These are phyloP conservation scores for Andrena trimmerana DNA, from an alignment of 2,888 invertebrate species.

Conservation along the genomic window DNA sequence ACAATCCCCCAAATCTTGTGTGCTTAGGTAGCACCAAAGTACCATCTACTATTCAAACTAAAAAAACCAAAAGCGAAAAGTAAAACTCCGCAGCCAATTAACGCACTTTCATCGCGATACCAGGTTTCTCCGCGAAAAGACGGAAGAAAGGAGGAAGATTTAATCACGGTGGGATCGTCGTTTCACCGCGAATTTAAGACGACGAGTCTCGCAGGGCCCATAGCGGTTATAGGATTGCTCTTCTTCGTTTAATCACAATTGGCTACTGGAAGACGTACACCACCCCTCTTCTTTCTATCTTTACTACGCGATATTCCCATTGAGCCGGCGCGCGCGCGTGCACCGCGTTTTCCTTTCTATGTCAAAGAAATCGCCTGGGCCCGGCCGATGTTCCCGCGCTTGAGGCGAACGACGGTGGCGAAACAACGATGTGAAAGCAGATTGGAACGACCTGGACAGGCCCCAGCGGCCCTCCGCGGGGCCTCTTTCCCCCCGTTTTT, in stretches of 20 bases:
- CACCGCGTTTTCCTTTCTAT: slow-evolving; percentile 80
- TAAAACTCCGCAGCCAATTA: slow-evolving; percentile 11
- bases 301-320: slow-evolving; percentile 40
- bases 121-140: slow-evolving; percentile 15
- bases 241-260: slow-evolving; percentile 14
- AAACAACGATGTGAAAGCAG: slow-evolving; percentile 83
- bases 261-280: not conserved
- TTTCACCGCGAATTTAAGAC: slow-evolving; percentile 4
- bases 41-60: no score
- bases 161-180: slow-evolving; percentile 51
- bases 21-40: no score
- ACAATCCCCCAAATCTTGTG: no score
- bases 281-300: not conserved
- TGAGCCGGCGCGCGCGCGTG: not conserved
- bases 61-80: not conserved
- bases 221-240: not conserved
- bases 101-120: slow-evolving; percentile 57
- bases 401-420: slow-evolving; percentile 68
- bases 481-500: slow-evolving; percentile 45
- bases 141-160: not conserved
- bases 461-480: slow-evolving; percentile 27
- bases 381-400: slow-evolving; percentile 71
- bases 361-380: slow-evolving; percentile 80
- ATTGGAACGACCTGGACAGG: slow-evolving; percentile 69
- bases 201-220: not conserved